These are phyloP conservation scores for Drosophila teissieri DNA, from an alignment of 1,140 invertebrate genomes.

Conservation along the genomic window DNA sequence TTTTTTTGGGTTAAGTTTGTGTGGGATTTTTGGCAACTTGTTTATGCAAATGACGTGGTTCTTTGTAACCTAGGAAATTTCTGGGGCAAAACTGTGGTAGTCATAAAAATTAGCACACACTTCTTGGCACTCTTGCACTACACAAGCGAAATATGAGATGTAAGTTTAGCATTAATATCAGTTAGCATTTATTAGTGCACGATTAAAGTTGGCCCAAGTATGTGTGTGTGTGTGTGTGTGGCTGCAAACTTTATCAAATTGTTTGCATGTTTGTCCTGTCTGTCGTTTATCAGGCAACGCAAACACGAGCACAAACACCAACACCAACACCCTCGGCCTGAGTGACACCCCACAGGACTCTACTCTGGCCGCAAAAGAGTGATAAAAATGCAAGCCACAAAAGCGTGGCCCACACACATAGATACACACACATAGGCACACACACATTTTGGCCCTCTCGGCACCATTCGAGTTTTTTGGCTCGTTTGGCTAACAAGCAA, in stretches of 20 bases:
- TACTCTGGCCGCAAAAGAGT: conserved; percentile 53
- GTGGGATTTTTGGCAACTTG: conserved; percentile 43
- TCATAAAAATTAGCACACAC: conserved; percentile 37
- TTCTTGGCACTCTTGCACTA: neutral
- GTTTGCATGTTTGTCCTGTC: conserved; percentile 66
- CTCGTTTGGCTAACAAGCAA: conserved; percentile 77
- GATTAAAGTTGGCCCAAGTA: conserved; percentile 49
- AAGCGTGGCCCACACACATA: conserved; percentile 53
- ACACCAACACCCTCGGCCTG: conserved; percentile 31
- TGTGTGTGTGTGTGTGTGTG: conserved; percentile 1
- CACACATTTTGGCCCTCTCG: conserved; percentile 15
- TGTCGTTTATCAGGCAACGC: conserved; percentile 66
- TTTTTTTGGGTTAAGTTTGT: conserved; percentile 20
- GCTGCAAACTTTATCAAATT: conserved; percentile 73
- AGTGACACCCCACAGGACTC: conserved; percentile 40
- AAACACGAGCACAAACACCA: conserved; percentile 27
- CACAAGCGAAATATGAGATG: conserved; percentile 30
- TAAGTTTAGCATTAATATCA: conserved; percentile 63
- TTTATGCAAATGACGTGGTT: conserved; percentile 57
- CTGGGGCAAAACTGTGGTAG: conserved; percentile 3
- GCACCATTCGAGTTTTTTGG: conserved; percentile 9
- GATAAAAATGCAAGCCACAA: conserved; percentile 81
- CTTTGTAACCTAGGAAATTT: neutral
- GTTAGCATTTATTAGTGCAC: conserved; percentile 67
- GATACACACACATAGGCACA: neutral